These are phyloP conservation scores for Urocyon cinereoargenteus DNA, from an alignment of 2,797 vertebrate genomes.

Conservation along the genomic window DNA sequence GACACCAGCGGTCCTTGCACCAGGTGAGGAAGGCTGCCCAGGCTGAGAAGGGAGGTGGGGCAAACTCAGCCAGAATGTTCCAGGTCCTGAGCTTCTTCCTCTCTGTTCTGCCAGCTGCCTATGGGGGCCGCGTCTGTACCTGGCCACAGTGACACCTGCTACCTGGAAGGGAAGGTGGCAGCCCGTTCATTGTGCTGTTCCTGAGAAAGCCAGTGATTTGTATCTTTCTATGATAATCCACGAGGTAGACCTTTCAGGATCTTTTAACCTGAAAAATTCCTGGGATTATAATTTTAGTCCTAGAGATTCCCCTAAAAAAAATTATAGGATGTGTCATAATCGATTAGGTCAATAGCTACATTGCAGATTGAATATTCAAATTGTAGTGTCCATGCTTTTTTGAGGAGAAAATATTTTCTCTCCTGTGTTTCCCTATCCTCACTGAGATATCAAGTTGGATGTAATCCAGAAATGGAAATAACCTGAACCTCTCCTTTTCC, in stretches of 20 bases:
- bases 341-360: neutral
- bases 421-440: too few relatives aligned
- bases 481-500: neutral
- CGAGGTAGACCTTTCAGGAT: neutral
- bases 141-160: neutral
- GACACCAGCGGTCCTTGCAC: neutral
- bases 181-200: neutral
- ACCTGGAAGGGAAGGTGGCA: neutral
- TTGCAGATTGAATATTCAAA: too few relatives aligned
- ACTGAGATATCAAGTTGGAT: too few relatives aligned
- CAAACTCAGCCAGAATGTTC: neutral
- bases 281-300: neutral
- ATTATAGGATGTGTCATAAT: neutral
- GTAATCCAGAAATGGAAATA: neutral
- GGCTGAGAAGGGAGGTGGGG: neutral
- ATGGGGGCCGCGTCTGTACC: neutral
- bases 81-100: neutral
- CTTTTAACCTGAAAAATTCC: neutral
- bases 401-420: too few relatives aligned
- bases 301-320: neutral
- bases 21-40: neutral
- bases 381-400: too few relatives aligned
- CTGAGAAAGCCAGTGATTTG: neutral
- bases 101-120: neutral
- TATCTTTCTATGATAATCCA: neutral